phyloP scores from a whole-genome alignment of 1,140 invertebrate species.

The Pristionchus pacificus region DNA sequence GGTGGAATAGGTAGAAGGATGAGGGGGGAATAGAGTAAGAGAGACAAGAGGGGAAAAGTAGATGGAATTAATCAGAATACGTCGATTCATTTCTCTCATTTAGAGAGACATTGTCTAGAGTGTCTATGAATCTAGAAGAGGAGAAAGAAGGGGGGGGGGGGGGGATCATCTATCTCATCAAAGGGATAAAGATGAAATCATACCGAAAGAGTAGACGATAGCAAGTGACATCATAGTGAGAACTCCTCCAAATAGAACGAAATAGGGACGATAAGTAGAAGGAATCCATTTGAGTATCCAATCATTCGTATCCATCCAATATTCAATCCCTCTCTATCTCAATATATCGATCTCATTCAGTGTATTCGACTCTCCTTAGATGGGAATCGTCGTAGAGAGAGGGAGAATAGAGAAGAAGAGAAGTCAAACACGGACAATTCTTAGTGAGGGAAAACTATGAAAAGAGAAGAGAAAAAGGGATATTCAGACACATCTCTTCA shows the following conservation, averaged over 20 bases:
- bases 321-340: too few species aligned
- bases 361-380: neutral
- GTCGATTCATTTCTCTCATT: too few species aligned
- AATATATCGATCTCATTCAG: neutral
- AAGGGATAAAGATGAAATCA: slow-evolving; percentile 4
- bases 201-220: slow-evolving; percentile 35
- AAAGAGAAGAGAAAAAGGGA: neutral
- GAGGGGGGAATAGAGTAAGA: neutral
- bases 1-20: too few species aligned
- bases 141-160: too few species aligned
- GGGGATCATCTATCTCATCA: too few species aligned
- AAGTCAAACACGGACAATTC: neutral
- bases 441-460: neutral
- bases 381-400: neutral
- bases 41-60: neutral
- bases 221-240: slow-evolving; percentile 32
- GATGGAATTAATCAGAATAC: too few species aligned
- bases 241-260: slow-evolving; percentile 29
- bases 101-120: too few species aligned
- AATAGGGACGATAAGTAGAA: slow-evolving; percentile 5
- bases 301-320: slow-evolving; percentile 33
- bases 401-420: neutral
- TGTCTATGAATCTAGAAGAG: neutral
- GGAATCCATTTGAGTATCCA: slow-evolving; percentile 17
- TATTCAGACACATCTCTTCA: too few species aligned